Evolutionary conservation across 2,113 vertebrate genomes (phyloP), one percentile per base, ranked within the genome.

Genomic region (Cephalopterus ornatus): DNA sequence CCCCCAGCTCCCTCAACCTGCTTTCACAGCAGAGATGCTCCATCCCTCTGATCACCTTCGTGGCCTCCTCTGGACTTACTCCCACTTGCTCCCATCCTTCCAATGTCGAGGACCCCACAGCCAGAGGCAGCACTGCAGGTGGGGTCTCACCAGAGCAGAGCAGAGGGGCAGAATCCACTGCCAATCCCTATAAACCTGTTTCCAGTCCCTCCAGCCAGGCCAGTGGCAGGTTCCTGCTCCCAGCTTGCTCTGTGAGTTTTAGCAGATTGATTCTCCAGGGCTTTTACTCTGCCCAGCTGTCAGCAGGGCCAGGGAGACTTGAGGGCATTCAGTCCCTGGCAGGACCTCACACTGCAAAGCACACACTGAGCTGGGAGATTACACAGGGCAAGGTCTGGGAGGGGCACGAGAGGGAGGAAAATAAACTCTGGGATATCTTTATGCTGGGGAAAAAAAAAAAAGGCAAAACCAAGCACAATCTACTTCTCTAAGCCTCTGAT

Each of bases 101-200:
- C 10, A 10, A 0, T 4, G 13, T 9, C 15, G 20, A 41, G 37
- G 46, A 53, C 47, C 46, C 18, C 78, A 8, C 24, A 53, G 53
- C 70, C 20, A 68, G 59, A 4, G 1, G 14, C 52, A 39, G 52
- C 23, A 0, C 37, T 28, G 50, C 58, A 22, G 52, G 7, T 24
- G 30, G 39, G 33, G n/a, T 56, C 62, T 75, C 24, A 6, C 62
- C 30, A 17, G 78, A 44, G 46, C 68, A 39, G 9, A 2, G 22
- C 0, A 9, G 37, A 66, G 27, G 37, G 27, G 52, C 2, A 46
- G 13, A 32, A 55, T 6, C 6, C 1, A 0, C 5, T 53, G 3
- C 56, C 6, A 0, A 15, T 6, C 80, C 71, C 11, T 1, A 15
- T 2, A 73, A 79, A 50, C 21, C 41, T 50, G 2, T 35, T 78